Evolutionary conservation across 2,888 invertebrate species (phyloP), one percentile per base, ranked within the genome.

Genomic region (Rhopalosiphum nymphaeae): DNA sequence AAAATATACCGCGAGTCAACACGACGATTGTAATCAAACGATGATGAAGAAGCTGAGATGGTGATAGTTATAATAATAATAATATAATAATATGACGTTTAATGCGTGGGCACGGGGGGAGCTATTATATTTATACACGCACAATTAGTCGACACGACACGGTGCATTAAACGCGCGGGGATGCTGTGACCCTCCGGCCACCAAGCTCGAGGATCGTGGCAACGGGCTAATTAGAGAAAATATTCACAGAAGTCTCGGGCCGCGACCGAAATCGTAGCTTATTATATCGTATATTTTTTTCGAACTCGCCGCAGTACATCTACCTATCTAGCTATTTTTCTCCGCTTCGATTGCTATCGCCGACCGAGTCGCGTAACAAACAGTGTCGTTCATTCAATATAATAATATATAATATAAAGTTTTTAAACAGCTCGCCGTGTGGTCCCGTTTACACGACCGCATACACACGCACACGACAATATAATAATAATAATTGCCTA

Each of bases 371-470:
- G 16, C 36, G 44, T n/a, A 42, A 84, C 36, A 84, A 42, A 56
- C 36, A 42, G n/a, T 67, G 90, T 67, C 46, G 67, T 25, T 61
- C 29, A 42, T 53, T 42, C 56, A 3, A 44, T 29, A 46, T 90
- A n/a, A 90, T n/a, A 49, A 49, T 87, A 88, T 53, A 88, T 53
- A 56, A 26, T 44, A 26, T 78, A 91, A 49, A 78, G 87, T 67
- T 49, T 87, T 67, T 88, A 92, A 87, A 92, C 67, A 92, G 53
- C 93, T 93, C 78, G n/a, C 89, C 89, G 93, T 93, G 89, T 93
- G 89, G 89, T 84, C 89, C 89, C 89, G 53, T 89, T 56, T 78
- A n/a, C 21, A n/a, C 36, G 36, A 9, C 13, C 56, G 46, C 11
- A 46, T 61, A 89, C 42, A 26, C 44, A 61, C 42, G 29, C 57